Evolutionary conservation across 2,113 vertebrate species (phyloP).

Genomic region (Macquaria ambigua): DNA sequence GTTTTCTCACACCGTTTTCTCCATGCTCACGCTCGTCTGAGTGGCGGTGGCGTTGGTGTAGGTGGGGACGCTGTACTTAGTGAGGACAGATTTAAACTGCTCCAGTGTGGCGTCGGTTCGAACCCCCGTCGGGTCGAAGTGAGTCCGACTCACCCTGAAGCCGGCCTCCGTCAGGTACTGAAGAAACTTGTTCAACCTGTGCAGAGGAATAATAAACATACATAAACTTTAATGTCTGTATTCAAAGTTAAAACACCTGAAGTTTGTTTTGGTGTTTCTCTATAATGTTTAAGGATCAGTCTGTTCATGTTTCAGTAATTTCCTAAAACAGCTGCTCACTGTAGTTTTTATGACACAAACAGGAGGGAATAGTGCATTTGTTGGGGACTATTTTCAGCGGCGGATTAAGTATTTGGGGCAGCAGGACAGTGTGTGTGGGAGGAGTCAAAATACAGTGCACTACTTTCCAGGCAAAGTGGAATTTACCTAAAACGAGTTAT

Average conservation of each 20-base stretch:
- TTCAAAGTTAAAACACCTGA: neutral
- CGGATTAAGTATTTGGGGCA: no score
- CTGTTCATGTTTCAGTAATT: neutral
- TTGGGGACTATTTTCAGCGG: no score
- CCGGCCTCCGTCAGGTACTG: constrained; percentile 93
- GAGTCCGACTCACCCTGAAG: constrained; percentile 95
- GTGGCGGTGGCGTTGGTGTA: constrained; percentile 70
- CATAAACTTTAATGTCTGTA: neutral
- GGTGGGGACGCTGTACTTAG: constrained; percentile 92
- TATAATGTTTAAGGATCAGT: no score
- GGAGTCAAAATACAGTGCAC: no score
- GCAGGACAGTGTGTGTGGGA: no score
- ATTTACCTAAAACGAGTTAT: neutral
- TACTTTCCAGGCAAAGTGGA: neutral
- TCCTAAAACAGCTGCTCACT: no score
- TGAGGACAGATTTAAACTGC: constrained; percentile 92
- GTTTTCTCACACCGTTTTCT: constrained; percentile 55
- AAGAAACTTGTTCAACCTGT: constrained; percentile 95
- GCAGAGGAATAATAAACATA: neutral
- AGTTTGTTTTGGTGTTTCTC: neutral
- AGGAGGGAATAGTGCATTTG: no score
- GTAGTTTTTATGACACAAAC: no score
- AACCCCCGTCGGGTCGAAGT: constrained; percentile 97
- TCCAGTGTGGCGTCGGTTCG: constrained; percentile 91
- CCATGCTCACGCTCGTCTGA: constrained; percentile 51